Percentiles rank a stretch among this genome's conserved stretches.
Evolutionary conservation across 2,797 vertebrate genomes (phyloP).

Genomic region (Hybognathus amarus): DNA sequence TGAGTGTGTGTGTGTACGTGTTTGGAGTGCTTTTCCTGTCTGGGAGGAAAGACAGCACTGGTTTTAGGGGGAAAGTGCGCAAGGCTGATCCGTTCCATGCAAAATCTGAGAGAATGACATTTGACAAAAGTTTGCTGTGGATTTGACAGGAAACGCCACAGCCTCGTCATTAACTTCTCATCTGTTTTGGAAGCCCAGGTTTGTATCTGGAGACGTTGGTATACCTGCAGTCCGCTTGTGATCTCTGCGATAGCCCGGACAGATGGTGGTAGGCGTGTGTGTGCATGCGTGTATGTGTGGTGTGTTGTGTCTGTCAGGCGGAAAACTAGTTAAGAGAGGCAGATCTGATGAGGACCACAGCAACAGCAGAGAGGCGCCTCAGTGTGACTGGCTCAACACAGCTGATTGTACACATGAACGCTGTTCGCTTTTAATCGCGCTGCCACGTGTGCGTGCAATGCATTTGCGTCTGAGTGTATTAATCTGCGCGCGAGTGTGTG

Average conservation of each 20-base stretch:
- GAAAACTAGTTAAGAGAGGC: slow-evolving; percentile 80
- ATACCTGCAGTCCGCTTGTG: slow-evolving; percentile 31
- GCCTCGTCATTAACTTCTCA: slow-evolving; percentile 1
- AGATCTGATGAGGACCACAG: slow-evolving; percentile 83
- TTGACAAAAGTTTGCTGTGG: slow-evolving; percentile 22
- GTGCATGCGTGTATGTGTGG: slow-evolving; percentile 33
- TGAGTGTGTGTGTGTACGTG: slow-evolving; percentile 24
- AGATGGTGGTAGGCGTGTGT: slow-evolving; percentile 48
- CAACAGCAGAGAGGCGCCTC: slow-evolving; percentile 74
- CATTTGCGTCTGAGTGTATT: slow-evolving; percentile 65
- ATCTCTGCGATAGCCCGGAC: slow-evolving; percentile 39
- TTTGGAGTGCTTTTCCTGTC: slow-evolving; percentile 22
- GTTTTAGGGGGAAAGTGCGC: not conserved
- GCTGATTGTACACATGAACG: slow-evolving; percentile 35
- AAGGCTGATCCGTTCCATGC: not conserved
- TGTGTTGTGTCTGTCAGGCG: slow-evolving; percentile 64
- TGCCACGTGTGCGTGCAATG: slow-evolving; percentile 54
- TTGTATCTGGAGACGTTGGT: slow-evolving; percentile 12
- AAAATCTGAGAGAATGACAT: not conserved
- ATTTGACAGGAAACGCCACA: slow-evolving; percentile 2
- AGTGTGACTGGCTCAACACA: slow-evolving; percentile 39
- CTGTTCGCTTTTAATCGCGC: not conserved
- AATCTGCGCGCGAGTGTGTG: slow-evolving; percentile 32
- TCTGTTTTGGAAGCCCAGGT: slow-evolving; percentile 16
- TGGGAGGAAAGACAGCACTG: not conserved